Evolutionary conservation across 2,113 vertebrate species (phyloP), one percentile per base, ranked within the genome.

Genomic region (Trachemys scripta): DNA sequence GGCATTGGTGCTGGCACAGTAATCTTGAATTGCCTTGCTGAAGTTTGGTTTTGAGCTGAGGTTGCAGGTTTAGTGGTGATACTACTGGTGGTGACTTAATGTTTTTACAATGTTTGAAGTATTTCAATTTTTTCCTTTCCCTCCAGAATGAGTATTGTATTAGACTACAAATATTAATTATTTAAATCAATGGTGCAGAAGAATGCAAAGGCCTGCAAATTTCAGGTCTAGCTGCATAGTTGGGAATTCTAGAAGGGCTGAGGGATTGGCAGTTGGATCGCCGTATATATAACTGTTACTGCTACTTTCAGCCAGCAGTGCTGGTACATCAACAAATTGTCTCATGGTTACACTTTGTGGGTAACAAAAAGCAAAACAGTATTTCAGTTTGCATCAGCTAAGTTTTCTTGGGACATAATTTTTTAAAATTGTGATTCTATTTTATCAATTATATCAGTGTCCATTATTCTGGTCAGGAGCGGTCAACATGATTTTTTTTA

Each of bases 181-280:
- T 13, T 1, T 53, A 1, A 10, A 24, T 17, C 14, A 4, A 12
- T n/a, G 3, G 8, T 75, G 11, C 22, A 83, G n/a, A 78, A 50
- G 5, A 79, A 90, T 45, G 42, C 42, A 78, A 45, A 78, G 65
- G 16, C 24, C 57, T 0, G 22, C 0, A 80, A 82, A 17, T 10
- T 3, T 4, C 31, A 62, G 81, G 1, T 0, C 29, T 1, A 0
- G 1, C 0, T 0, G 6, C 0, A 1, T 3, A 6, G 16, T 10
- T 20, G 9, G 38, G 38, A 45, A 42, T 82, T 82, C 4, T 59
- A 59, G 38, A 29, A 2, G 87, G 7, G 13, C 50, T 50, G 16
- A 75, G 45, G 16, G 12, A 35, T 16, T 92, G 22, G 35, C 11
- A 9, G 20, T 0, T 0, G 4, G 3, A 10, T 3, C 1, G 0